These are phyloP conservation scores for Oceanites oceanicus DNA, from an alignment of 2,113 vertebrate species.

Conservation along the genomic window DNA sequence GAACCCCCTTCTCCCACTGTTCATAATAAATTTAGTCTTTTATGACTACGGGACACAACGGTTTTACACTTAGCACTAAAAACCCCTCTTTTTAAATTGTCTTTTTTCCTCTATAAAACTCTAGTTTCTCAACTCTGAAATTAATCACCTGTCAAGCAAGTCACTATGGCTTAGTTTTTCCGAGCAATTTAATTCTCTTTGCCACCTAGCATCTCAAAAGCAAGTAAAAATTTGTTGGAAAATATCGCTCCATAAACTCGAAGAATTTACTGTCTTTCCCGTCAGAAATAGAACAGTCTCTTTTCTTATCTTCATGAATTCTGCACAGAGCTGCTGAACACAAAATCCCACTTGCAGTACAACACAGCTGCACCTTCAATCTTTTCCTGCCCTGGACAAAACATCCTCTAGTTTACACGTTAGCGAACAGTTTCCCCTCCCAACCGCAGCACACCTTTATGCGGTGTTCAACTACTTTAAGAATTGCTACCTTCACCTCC, in stretches of 20 bases:
- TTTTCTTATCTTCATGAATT: background rate
- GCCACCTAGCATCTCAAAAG: background rate
- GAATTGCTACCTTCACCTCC: background rate
- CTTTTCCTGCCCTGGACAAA: background rate
- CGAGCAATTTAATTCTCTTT: background rate
- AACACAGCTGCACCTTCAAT: background rate
- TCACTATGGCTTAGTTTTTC: background rate
- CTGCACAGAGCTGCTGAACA: background rate
- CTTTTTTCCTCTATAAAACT: background rate
- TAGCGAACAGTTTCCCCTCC: background rate
- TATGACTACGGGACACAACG: background rate
- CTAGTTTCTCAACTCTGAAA: background rate
- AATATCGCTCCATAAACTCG: background rate
- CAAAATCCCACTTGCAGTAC: background rate
- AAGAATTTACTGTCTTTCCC: background rate
- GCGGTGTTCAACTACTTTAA: background rate
- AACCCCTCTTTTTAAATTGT: background rate
- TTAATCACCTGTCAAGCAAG: slow-evolving; percentile 36
- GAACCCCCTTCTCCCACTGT: background rate
- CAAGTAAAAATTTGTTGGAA: background rate
- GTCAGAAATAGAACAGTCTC: background rate
- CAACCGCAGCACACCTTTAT: background rate
- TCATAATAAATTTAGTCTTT: background rate
- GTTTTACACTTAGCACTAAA: background rate
- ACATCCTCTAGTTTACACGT: background rate